A percentile compares a stretch with the other conserved stretches of the same genome.
Evolutionary conservation across 1,140 invertebrate genomes (phyloP).

Genomic region (Drosophila pruinosa): DNA sequence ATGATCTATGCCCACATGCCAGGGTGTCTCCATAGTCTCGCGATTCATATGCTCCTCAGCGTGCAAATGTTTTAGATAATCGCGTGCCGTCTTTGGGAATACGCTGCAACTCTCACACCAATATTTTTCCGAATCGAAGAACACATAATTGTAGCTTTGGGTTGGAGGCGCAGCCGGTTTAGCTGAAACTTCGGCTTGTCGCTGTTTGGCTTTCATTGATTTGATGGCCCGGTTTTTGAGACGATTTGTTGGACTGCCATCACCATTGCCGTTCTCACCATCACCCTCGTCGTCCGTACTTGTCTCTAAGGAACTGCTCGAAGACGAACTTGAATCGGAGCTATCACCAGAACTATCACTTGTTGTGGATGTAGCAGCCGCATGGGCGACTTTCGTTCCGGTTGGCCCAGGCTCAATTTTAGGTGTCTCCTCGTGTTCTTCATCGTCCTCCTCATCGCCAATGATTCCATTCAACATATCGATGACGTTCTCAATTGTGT

Average conservation of each 20-base stretch:
- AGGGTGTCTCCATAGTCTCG: slow-evolving; percentile 89
- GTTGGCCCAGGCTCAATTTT: slow-evolving; percentile 21
- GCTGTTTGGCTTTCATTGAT: slow-evolving; percentile 83
- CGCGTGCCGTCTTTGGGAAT: slow-evolving; percentile 92
- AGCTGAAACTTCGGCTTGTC: slow-evolving; percentile 44
- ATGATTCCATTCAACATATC: slow-evolving; percentile 92
- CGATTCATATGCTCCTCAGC: slow-evolving; percentile 88
- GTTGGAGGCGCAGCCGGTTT: slow-evolving; percentile 14
- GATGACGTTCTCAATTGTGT: slow-evolving; percentile 91
- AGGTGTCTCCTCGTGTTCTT: slow-evolving; percentile 37
- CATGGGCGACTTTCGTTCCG: neutral
- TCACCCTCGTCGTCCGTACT: slow-evolving; percentile 55
- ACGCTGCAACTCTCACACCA: slow-evolving; percentile 94
- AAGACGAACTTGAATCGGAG: slow-evolving; percentile 52
- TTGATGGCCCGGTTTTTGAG: slow-evolving; percentile 80
- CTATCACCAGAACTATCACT: slow-evolving; percentile 62
- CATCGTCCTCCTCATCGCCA: slow-evolving; percentile 64
- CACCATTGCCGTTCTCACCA: slow-evolving; percentile 50
- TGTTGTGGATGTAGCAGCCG: slow-evolving; percentile 30
- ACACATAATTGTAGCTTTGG: slow-evolving; percentile 87
- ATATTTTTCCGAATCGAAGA: slow-evolving; percentile 94
- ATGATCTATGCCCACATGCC: slow-evolving; percentile 86
- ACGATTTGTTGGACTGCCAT: slow-evolving; percentile 73
- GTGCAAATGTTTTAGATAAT: slow-evolving; percentile 92
- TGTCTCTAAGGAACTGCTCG: slow-evolving; percentile 53